A percentile compares a stretch with the other conserved stretches of the same genome.
These are phyloP conservation scores for Tetranychus cinnabarinus DNA, from an alignment of 1,140 invertebrate genomes.

Conservation along the genomic window DNA sequence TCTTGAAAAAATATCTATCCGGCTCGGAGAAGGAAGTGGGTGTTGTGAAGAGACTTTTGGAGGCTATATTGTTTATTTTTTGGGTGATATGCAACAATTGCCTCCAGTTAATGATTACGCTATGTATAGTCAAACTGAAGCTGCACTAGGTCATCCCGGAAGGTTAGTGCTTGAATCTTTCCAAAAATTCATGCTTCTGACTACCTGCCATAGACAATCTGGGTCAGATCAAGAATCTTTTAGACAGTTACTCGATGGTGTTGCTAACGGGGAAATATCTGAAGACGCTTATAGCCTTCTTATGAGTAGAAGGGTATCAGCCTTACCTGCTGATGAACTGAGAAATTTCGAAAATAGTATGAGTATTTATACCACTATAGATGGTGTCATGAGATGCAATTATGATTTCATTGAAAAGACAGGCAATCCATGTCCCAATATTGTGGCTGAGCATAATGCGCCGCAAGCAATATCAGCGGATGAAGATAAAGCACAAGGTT, in stretches of 20 bases:
- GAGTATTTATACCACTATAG: not conserved
- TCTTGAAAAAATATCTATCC: too few species aligned
- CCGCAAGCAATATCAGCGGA: not conserved
- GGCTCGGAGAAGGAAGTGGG: not conserved
- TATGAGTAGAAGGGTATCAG: not conserved
- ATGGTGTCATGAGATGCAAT: not conserved
- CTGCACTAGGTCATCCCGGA: not conserved
- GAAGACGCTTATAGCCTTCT: not conserved
- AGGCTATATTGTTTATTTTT: not conserved
- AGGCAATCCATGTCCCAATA: not conserved
- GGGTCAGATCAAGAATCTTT: not conserved
- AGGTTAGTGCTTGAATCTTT: not conserved
- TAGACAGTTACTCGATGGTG: not conserved
- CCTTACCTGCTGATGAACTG: not conserved
- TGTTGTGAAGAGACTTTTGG: not conserved
- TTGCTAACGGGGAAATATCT: not conserved
- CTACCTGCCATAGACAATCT: not conserved
- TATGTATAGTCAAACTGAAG: not conserved
- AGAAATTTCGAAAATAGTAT: not conserved
- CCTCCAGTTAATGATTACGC: not conserved
- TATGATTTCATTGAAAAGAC: not conserved
- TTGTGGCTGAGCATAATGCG: not conserved
- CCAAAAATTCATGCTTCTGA: not conserved
- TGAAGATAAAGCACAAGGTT: not conserved
- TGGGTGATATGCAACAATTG: not conserved